Evolutionary conservation across 2,113 vertebrate species (phyloP).

Genomic region (Dendropsophus ebraccatus): DNA sequence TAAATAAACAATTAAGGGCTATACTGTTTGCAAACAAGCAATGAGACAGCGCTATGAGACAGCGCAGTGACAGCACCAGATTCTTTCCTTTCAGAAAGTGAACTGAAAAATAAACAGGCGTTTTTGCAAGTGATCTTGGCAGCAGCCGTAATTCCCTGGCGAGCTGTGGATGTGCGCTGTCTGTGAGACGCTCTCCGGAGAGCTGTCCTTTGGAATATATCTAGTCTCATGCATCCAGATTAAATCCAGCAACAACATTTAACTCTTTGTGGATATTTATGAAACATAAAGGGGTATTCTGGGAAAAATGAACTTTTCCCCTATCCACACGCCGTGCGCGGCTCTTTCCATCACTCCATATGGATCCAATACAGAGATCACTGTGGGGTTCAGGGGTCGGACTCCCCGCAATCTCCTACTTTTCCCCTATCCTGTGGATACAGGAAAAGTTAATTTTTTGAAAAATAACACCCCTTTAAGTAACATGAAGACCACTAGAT

Average conservation of each 20-base stretch:
- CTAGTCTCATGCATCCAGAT: not conserved
- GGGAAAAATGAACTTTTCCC: no score
- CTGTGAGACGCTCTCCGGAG: constrained; percentile 16
- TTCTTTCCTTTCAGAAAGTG: constrained; percentile 6
- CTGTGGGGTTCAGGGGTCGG: no score
- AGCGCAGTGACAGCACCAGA: constrained; percentile 4
- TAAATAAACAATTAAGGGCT: constrained; percentile 11
- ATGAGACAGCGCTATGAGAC: constrained; percentile 21
- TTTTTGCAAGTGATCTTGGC: constrained; percentile 4
- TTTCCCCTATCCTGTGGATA: no score
- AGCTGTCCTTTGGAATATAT: not conserved
- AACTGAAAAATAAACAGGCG: constrained; percentile 26
- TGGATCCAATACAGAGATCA: no score
- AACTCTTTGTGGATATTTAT: not conserved
- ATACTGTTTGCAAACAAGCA: constrained; percentile 5
- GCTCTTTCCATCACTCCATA: no score
- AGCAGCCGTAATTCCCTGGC: not conserved
- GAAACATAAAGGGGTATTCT: no score
- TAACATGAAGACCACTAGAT: no score
- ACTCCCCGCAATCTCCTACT: no score
- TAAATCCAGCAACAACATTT: constrained; percentile 1
- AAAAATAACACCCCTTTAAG: no score
- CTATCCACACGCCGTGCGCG: no score
- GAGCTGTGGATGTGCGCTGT: constrained; percentile 1
- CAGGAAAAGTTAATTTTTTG: no score